Evolutionary conservation across 1,140 invertebrate genomes (phyloP).

Genomic region (Rhagoletis zephyria): DNA sequence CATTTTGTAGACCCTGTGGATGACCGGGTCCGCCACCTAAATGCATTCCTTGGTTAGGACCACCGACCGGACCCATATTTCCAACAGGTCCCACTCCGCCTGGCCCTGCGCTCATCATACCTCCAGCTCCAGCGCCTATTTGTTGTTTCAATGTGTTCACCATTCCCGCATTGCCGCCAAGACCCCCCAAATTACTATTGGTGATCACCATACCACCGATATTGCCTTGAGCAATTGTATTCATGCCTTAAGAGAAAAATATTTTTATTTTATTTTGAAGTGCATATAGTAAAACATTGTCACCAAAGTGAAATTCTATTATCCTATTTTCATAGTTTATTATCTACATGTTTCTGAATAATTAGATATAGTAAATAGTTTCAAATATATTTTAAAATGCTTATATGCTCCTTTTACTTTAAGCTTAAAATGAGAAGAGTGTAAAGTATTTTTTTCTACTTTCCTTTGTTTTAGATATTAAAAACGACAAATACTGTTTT

Average conservation of each 20-base stretch:
- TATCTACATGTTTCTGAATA: background rate
- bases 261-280: background rate
- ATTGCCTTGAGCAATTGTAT: conserved; percentile 76
- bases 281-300: too few relatives aligned
- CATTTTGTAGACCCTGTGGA: conserved; percentile 78
- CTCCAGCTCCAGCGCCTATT: conserved; percentile 74
- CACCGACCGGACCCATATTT: conserved; percentile 63
- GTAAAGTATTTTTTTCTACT: too few relatives aligned
- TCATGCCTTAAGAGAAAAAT: conserved; percentile 75
- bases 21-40: conserved; percentile 66
- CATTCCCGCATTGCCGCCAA: conserved; percentile 69
- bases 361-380: too few relatives aligned
- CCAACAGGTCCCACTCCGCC: conserved; percentile 61
- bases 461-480: too few relatives aligned
- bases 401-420: too few relatives aligned
- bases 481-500: too few relatives aligned
- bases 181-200: conserved; percentile 79
- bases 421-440: too few relatives aligned
- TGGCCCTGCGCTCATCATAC: conserved; percentile 74
- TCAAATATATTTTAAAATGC: too few relatives aligned
- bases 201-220: conserved; percentile 81
- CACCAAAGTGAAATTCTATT: too few relatives aligned
- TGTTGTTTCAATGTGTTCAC: conserved; percentile 78
- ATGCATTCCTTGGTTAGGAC: conserved; percentile 72
- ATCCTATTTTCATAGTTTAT: background rate